A percentile compares a stretch with the other conserved stretches of the same genome.
phyloP scores from a whole-genome alignment of 2,113 vertebrate species.

The Periophthalmus modestus region DNA sequence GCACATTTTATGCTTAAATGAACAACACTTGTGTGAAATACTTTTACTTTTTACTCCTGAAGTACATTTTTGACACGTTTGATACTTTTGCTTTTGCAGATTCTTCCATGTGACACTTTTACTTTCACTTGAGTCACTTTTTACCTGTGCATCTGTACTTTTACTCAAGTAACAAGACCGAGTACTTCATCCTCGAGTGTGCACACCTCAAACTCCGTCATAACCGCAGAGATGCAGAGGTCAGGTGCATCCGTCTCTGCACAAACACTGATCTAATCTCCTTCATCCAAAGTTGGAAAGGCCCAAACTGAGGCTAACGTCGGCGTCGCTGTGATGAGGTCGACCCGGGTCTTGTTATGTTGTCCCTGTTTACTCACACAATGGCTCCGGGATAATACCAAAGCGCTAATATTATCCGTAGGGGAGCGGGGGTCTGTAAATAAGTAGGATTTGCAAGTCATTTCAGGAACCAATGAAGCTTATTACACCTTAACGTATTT shows the following conservation, averaged over 20 bases:
- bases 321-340: slow-evolving; percentile 56
- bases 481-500: slow-evolving; percentile 18
- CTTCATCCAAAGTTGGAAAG: not conserved
- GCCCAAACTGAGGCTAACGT: slow-evolving; percentile 9
- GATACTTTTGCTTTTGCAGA: no score
- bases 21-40: no score
- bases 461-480: slow-evolving; percentile 25
- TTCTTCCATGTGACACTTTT: no score
- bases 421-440: slow-evolving; percentile 36
- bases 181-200: no score
- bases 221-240: no score
- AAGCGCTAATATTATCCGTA: slow-evolving; percentile 34
- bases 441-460: slow-evolving; percentile 41
- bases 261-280: slow-evolving; percentile 32
- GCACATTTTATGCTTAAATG: no score
- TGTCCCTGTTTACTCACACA: slow-evolving; percentile 55
- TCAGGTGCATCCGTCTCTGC: not conserved
- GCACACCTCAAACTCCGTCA: no score
- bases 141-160: no score
- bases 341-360: slow-evolving; percentile 42
- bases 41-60: no score
- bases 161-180: no score
- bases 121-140: no score
- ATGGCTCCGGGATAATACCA: slow-evolving; percentile 29
- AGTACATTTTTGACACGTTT: no score